These are phyloP conservation scores for Linepithema humile DNA, from an alignment of 1,140 invertebrate genomes.

Conservation along the genomic window DNA sequence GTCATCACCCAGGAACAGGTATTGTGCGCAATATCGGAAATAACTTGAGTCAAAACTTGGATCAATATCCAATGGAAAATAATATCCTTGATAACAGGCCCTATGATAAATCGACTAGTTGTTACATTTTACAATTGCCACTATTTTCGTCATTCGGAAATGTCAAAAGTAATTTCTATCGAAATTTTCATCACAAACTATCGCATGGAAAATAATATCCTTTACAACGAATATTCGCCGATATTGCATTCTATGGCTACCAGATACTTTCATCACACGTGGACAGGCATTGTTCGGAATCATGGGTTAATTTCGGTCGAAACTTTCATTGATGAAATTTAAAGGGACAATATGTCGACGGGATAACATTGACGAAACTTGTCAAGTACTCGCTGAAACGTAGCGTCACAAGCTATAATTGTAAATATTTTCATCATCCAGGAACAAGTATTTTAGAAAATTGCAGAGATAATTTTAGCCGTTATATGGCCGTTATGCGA, in stretches of 20 bases:
- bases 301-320: constrained; percentile 15
- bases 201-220: too few relatives aligned
- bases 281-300: neutral
- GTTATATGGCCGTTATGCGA: constrained; percentile 43
- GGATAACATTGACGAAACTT: constrained; percentile 15
- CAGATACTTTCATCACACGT: neutral
- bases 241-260: neutral
- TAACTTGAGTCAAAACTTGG: neutral
- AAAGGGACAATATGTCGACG: neutral
- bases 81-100: too few relatives aligned
- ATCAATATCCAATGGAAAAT: too few relatives aligned
- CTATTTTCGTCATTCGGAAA: constrained; percentile 20
- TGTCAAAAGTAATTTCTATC: constrained; percentile 20
- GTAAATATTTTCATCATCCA: constrained; percentile 48
- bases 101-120: too few relatives aligned
- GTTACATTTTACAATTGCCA: neutral
- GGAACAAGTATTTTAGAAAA: constrained; percentile 21
- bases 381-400: constrained; percentile 32
- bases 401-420: constrained; percentile 8
- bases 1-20: constrained; percentile 16
- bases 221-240: constrained; percentile 9
- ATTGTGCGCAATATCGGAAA: neutral
- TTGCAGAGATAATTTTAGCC: constrained; percentile 43
- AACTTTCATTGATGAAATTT: constrained; percentile 42
- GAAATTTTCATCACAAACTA: too few relatives aligned